Evolutionary conservation across 2,113 vertebrate genomes (phyloP), one percentile per base, ranked within the genome.

Genomic region (Pluvianellus socialis): DNA sequence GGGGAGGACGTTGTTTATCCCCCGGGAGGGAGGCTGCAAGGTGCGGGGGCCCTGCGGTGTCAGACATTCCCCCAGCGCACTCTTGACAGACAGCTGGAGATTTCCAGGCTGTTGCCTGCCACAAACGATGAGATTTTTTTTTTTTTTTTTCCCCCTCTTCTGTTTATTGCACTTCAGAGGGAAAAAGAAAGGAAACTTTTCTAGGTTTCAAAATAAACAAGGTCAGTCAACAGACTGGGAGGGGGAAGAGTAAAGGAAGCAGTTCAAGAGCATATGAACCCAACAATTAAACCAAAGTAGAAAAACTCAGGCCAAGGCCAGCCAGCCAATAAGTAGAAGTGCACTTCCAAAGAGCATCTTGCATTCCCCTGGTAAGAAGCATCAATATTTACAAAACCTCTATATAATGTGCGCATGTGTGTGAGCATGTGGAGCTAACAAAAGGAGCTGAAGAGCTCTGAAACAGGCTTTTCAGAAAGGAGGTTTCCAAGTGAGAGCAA

Each of bases 191-290:
- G 79, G 90, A 90, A 97, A 87, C 70, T 94, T 96, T 91, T 90
- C 91, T 75, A 63, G 71, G 68, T 92, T 92, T 94, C 95, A 89
- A 97, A 96, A 96, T 52, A 97, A 94, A 94, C 77, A 96, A 94
- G 61, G 35, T 15, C 33, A 63, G 88, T 79, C 83, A 85, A 87
- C 52, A 94, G 82, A 70, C 4, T 0, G 0, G 49, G 59, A 74
- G 59, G 0, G 1, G 27, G 24, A 49, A 38, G 63, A 62, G 55
- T 9, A 92, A 92, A 94, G 76, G 66, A 94, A 94, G 40, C 40
- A 27, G 49, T 81, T 95, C 91, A 85, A 94, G 80, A 92, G 84
- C 63, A 33, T 94, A 88, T 94, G 72, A 96, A 96, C 76, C 40
- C 58, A 84, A 86, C 73, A 76, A 75, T 82, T 62, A 91, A 92